Evolutionary conservation across 1,140 invertebrate species (phyloP), one percentile per base, ranked within the genome.

Genomic region (Pseudomyrmex sp.): DNA sequence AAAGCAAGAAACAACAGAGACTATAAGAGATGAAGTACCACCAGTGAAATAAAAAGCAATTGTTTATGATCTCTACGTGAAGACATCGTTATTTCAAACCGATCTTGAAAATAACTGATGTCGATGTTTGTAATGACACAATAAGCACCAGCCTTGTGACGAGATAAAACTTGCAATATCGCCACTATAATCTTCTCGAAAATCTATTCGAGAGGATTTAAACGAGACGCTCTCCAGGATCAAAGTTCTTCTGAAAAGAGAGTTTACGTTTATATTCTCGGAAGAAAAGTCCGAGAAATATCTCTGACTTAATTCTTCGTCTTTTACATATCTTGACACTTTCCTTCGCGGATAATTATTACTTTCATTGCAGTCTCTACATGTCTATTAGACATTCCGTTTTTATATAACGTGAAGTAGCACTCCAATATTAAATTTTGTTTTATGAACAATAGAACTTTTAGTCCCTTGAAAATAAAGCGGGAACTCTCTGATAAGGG

Each of bases 111-210:
- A 23, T 20, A 4, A 56, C 26, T 8, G 35, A n/a, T 9, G 54
- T 46, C 20, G 10, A n/a, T 8, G 26, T 3, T 26, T 26, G 26
- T 18, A 61, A 26, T 10, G 23, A 20, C 13, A 26, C 35, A 75
- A 75, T 62, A n/a, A 75, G 35, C 9, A 9, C 1, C 18, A 35
- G 18, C 0, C 35, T 23, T 46, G n/a, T 59, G 35, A 35, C 56
- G 59, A 48, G 62, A 63, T 50, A 0, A 48, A 65, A n/a, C 23
- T 48, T 48, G n/a, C 58, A 44, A 50, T 73, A 82, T 72, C 26
- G 26, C 46, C 48, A 35, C 35, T 56, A 52, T 48, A 62, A 63
- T 75, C 18, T 63, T 48, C 46, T 15, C 18, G 5, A 15, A 35
- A 3, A 75, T 13, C 58, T 62, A 75, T 63, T 74, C 20, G 48